Percentiles rank a stretch among this genome's conserved stretches.
Conservation (phyloP, 2,888 invertebrate species). For the Amorpha juglandis region DNA sequence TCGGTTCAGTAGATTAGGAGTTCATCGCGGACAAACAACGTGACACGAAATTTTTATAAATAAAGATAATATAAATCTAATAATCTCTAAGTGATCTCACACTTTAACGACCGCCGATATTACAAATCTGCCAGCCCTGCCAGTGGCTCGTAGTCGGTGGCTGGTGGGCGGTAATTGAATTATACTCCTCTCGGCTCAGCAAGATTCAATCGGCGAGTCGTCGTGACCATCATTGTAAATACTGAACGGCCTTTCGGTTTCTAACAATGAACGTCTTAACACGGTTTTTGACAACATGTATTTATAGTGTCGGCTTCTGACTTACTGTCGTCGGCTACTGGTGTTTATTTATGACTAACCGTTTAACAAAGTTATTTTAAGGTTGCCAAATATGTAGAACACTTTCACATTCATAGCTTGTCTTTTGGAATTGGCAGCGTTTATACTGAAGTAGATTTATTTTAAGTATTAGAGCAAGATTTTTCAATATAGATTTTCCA, state of each 20-base stretch:
- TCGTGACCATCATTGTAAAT: conserved; percentile 26
- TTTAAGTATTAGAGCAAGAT: neutral
- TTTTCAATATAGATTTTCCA: neutral
- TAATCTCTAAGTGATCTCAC: neutral
- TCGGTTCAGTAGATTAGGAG: too few relatives aligned
- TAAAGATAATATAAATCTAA: too few relatives aligned
- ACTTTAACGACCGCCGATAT: neutral
- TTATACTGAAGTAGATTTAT: neutral
- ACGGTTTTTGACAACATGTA: conserved; percentile 17
- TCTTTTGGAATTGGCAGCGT: neutral
- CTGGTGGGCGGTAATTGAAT: conserved; percentile 66
- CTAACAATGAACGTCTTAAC: conserved; percentile 12
- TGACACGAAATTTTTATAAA: too few relatives aligned
- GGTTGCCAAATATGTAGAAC: conserved; percentile 5
- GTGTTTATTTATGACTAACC: neutral
- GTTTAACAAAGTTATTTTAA: conserved; percentile 6
- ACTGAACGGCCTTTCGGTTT: conserved; percentile 19
- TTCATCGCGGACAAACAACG: too few relatives aligned
- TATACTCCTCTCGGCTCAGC: conserved; percentile 53
- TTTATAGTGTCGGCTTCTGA: neutral
- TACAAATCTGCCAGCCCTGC: neutral
- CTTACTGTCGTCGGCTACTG: neutral
- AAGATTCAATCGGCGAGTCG: conserved; percentile 39
- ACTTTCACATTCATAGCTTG: conserved; percentile 7
- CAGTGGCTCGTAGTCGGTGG: conserved; percentile 31